These are phyloP conservation scores for Heliconius charithonia DNA, from an alignment of 2,888 invertebrate species.

Conservation along the genomic window DNA sequence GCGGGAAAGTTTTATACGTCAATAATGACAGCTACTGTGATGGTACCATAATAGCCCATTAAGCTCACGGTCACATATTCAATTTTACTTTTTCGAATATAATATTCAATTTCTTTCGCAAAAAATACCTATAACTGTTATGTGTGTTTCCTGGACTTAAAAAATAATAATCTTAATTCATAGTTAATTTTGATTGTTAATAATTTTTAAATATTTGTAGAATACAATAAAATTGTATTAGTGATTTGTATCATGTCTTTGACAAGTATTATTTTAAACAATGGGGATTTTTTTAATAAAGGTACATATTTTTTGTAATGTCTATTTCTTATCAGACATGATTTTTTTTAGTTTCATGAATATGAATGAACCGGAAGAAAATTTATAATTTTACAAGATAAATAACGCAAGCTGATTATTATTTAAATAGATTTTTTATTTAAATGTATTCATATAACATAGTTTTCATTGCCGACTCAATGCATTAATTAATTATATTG, in stretches of 20 bases:
- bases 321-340: too few relatives aligned
- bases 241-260: too few relatives aligned
- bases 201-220: too few relatives aligned
- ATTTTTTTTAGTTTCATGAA: too few relatives aligned
- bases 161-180: too few relatives aligned
- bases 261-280: too few relatives aligned
- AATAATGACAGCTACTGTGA: constrained; percentile 37
- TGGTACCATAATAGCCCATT: background rate
- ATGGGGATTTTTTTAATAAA: too few relatives aligned
- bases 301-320: too few relatives aligned
- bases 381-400: background rate
- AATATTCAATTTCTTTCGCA: background rate
- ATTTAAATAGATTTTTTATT: background rate
- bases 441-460: background rate
- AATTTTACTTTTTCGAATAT: background rate
- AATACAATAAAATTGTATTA: too few relatives aligned
- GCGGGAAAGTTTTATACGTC: constrained; percentile 43
- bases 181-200: too few relatives aligned
- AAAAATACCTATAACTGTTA: background rate
- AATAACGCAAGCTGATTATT: background rate
- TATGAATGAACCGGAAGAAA: too few relatives aligned
- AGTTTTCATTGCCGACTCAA: background rate
- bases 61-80: constrained; percentile 3
- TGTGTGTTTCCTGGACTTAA: too few relatives aligned
- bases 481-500: background rate